Evolutionary conservation across 2,797 vertebrate genomes (phyloP), one percentile per base, ranked within the genome.

Genomic region (Cryptoprocta ferox): DNA sequence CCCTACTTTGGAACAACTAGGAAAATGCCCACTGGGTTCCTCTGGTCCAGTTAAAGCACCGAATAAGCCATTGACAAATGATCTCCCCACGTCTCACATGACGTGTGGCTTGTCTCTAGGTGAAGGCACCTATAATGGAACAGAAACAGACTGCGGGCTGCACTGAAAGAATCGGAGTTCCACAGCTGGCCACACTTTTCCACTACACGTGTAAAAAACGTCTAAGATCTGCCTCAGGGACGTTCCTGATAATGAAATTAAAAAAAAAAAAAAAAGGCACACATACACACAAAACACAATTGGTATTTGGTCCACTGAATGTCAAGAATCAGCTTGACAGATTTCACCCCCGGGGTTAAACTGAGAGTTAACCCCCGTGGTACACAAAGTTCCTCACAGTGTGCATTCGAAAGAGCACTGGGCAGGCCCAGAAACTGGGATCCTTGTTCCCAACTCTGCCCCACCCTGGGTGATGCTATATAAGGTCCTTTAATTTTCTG

Each of bases 1-100:
- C 24, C 83, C 61, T 82, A 71, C 92, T 35, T 50, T 90, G n/a
- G 93, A 96, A 84, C 56, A 56, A 92, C 39, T 53, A 73, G 8
- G 53, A 63, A 88, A 86, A 89, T 45, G n/a, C 13, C 75, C 82
- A 50, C 26, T 59, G 56, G 9, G 78, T 24, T 50, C n/a, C 6
- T 65, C 45, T 68, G 16, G 45, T 75, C 96, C n/a, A 63, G 37
- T 70, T 66, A 83, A 79, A 70, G 48, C 81, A 79, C 63, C n/a
- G 7, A 86, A 76, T 19, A 83, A 91, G 63, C 59, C 88, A 81
- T 0, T 37, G 89, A 91, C 35, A 42, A 79, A 50, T 19, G 42
- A 65, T n/a, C 10, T 24, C 24, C n/a, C 30, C 63, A 59, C 6
- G 30, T 81, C 80, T 81, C 65, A 19, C 24, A 21, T n/a, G 45